Base-by-base conservation (phyloP, 2,113 vertebrate genomes). In the Sinocyclocheilus grahami region DNA sequence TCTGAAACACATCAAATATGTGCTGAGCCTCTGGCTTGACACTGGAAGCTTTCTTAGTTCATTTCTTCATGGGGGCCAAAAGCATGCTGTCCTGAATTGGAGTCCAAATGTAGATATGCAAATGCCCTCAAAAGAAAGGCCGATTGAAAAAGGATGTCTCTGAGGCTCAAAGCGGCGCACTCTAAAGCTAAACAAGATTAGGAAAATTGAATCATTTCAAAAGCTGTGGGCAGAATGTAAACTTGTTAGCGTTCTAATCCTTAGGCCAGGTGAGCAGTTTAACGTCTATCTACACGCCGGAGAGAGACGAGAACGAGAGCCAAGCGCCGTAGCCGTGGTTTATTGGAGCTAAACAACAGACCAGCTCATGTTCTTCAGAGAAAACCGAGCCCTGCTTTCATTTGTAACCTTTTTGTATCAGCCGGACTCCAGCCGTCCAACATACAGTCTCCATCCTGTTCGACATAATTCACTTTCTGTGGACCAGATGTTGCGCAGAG, bases 141-240 rank as follows among this genome's bases (percentile, higher is more conserved):
- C 86, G 88, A 93, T 94, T 95, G 95, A 94, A 95, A 95, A 94
- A 86, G 90, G 91, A 92, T 75, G 85, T 78, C 82, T 84, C 42
- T 72, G 92, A 91, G 93, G 93, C 94, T 96, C 94, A 94, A 95
- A 95, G 95, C 95, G 89, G 91, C 92, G 91, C 93, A 95, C 94
- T 94, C 92, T 93, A 93, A 94, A 94, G 94, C 94, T 95, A 96
- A 96, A 95, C 92, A 95, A 95, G 94, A 95, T 96, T 96, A 96
- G 93, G 93, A 92, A 95, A 96, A 97, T 94, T 95, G 93, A 92
- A 95, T 94, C 92, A 94, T 95, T 94, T 94, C 92, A 93, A 93
- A 95, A 94, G 92, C 92, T 94, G 91, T 94, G 95, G 91, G 92
- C 93, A 93, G 92, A 97, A 95, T 94, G 92, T 94, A 94, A 95